These are phyloP conservation scores for Ochropleura leucogaster DNA, from an alignment of 2,888 invertebrate genomes.

Conservation along the genomic window DNA sequence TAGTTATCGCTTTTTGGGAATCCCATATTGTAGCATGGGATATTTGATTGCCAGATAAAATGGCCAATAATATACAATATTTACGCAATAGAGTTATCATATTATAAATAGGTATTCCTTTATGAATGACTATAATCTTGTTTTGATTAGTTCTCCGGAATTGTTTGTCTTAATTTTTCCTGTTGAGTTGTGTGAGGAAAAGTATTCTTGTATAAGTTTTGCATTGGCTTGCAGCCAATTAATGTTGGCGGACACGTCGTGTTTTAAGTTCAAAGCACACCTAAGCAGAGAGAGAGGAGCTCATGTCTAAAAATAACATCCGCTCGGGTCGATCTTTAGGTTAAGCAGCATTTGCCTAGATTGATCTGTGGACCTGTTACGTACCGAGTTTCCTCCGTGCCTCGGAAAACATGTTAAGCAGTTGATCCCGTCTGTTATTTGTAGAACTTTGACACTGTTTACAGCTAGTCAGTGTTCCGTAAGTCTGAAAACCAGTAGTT, in stretches of 20 bases:
- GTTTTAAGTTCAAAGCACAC: background rate
- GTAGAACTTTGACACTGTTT: no score
- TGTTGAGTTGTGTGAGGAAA: slow-evolving; percentile 17
- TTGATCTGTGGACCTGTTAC: no score
- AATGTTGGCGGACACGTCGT: background rate
- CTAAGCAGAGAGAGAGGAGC: no score
- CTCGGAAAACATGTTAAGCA: no score
- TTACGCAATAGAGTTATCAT: slow-evolving; percentile 9
- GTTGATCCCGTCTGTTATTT: no score
- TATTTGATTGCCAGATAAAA: slow-evolving; percentile 6
- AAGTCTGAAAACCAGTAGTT: no score
- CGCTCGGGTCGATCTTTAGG: no score
- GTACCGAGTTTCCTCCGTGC: no score
- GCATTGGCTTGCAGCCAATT: slow-evolving; percentile 30
- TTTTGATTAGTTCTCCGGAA: slow-evolving; percentile 9
- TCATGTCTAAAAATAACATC: no score
- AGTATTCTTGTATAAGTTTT: slow-evolving; percentile 21
- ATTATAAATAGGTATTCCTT: background rate
- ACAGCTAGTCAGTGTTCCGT: no score
- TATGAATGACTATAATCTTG: slow-evolving; percentile 12
- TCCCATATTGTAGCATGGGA: background rate
- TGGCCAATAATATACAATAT: slow-evolving; percentile 6
- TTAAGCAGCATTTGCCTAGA: no score
- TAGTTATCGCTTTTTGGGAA: slow-evolving; percentile 31
- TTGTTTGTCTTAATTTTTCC: slow-evolving; percentile 29